phyloP scores from a whole-genome alignment of 1,140 invertebrate species.

The Panagrolaimus sp. region DNA sequence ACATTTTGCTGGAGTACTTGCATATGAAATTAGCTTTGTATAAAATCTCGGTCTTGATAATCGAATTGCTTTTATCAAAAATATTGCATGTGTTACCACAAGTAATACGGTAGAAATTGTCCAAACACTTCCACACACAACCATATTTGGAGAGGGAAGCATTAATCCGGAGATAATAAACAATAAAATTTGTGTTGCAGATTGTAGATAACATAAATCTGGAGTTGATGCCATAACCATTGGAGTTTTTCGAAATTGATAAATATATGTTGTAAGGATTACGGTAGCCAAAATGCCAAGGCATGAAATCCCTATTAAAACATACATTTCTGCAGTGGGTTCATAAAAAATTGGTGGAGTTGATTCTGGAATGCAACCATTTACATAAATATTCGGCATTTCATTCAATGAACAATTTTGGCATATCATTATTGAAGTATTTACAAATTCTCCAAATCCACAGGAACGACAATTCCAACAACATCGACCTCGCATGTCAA shows the following conservation, averaged over 20 bases:
- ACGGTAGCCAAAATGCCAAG: neutral
- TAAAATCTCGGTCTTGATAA: conserved; percentile 10
- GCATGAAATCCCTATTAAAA: neutral
- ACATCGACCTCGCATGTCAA: neutral
- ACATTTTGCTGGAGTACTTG: neutral
- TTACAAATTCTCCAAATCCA: neutral
- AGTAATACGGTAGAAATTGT: neutral
- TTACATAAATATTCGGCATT: neutral
- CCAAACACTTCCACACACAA: conserved; percentile 5
- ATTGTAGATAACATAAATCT: neutral
- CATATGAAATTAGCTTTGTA: conserved; percentile 8
- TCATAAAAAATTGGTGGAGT: neutral
- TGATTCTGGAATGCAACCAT: neutral
- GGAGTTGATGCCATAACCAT: conserved; percentile 15
- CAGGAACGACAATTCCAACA: conserved; percentile 3
- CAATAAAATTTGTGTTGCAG: neutral
- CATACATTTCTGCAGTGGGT: neutral
- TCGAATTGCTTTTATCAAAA: conserved; percentile 13
- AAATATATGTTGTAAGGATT: neutral
- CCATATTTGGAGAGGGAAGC: neutral
- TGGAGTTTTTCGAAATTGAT: neutral
- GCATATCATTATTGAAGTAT: neutral
- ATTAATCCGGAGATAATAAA: neutral
- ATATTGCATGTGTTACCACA: neutral
- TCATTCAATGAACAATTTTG: neutral